Conservation (phyloP, 1,140 invertebrate genomes). For the Heliconius himera region DNA sequence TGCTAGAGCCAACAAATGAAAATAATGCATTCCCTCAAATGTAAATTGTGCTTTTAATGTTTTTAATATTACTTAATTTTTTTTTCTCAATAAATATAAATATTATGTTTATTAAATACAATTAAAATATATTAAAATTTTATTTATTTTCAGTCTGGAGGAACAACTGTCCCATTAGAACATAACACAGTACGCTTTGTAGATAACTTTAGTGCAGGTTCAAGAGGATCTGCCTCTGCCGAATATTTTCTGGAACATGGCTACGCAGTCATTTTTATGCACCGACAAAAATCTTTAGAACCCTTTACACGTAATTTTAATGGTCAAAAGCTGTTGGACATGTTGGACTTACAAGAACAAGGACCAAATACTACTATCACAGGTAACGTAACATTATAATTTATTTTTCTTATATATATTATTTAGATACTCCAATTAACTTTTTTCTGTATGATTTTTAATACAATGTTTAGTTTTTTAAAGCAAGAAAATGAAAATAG, state of each 20-base stretch:
- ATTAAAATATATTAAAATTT: constrained; percentile 14
- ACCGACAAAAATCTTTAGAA: constrained; percentile 91
- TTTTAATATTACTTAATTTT: neutral
- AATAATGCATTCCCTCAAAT: too few relatives aligned
- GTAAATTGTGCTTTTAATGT: neutral
- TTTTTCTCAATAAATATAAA: neutral
- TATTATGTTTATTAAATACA: neutral
- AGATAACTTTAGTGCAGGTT: constrained; percentile 99
- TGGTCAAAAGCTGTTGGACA: constrained; percentile 90
- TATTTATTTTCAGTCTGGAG: constrained; percentile 89
- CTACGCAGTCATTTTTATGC: constrained; percentile 91
- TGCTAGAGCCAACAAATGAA: too few relatives aligned
- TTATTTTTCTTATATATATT: too few relatives aligned
- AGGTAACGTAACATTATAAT: constrained; percentile 50
- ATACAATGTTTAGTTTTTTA: too few relatives aligned
- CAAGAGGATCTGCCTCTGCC: constrained; percentile 94
- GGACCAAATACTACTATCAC: constrained; percentile 84
- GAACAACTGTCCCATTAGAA: constrained; percentile 97
- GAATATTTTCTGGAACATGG: constrained; percentile 96
- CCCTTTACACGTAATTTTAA: constrained; percentile 94
- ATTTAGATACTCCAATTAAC: too few relatives aligned
- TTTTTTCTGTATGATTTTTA: too few relatives aligned
- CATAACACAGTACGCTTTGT: constrained; percentile 98
- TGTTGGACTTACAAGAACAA: constrained; percentile 85
- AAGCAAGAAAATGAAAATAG: too few relatives aligned